A percentile compares a stretch with the other conserved stretches of the same genome.
phyloP scores from a whole-genome alignment of 2,888 invertebrate genomes.

The Mechanitis mazaeus region DNA sequence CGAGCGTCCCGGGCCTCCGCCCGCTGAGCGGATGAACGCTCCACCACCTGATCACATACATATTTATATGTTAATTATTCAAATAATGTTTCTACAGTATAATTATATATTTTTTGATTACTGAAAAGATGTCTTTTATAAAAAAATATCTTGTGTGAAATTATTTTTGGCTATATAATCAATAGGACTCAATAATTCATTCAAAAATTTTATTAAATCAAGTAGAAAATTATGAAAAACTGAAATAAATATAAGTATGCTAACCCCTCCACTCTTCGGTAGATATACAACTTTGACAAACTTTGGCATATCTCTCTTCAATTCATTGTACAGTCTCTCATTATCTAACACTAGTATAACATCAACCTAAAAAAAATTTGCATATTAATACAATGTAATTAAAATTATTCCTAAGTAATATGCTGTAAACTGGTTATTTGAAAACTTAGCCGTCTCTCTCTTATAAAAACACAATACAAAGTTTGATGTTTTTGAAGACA shows the following conservation, averaged over 20 bases:
- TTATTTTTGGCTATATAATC: too few species aligned
- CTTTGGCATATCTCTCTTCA: constrained; percentile 93
- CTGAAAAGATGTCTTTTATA: too few species aligned
- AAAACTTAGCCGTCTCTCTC: too few species aligned
- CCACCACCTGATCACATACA: constrained; percentile 82
- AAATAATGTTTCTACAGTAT: too few species aligned
- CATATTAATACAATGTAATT: neutral
- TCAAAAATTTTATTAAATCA: too few species aligned
- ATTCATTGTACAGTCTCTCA: constrained; percentile 95
- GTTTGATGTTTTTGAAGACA: too few species aligned
- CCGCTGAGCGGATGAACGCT: constrained; percentile 83
- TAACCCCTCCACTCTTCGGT: constrained; percentile 97
- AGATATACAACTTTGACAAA: constrained; percentile 94
- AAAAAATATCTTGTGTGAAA: too few species aligned
- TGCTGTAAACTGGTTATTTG: too few species aligned
- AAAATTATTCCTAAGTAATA: neutral
- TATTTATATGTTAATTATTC: neutral
- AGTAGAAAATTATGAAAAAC: too few species aligned
- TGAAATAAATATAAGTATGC: constrained; percentile 36
- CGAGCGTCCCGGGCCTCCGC: constrained; percentile 86
- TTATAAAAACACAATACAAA: too few species aligned
- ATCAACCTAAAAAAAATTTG: constrained; percentile 79
- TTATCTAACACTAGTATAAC: constrained; percentile 97
- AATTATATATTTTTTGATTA: too few species aligned
- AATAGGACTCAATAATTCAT: too few species aligned